A percentile compares a stretch with the other conserved stretches of the same genome.
Evolutionary conservation across 2,797 vertebrate species (phyloP).

Genomic region (Vespertilio murinus): DNA sequence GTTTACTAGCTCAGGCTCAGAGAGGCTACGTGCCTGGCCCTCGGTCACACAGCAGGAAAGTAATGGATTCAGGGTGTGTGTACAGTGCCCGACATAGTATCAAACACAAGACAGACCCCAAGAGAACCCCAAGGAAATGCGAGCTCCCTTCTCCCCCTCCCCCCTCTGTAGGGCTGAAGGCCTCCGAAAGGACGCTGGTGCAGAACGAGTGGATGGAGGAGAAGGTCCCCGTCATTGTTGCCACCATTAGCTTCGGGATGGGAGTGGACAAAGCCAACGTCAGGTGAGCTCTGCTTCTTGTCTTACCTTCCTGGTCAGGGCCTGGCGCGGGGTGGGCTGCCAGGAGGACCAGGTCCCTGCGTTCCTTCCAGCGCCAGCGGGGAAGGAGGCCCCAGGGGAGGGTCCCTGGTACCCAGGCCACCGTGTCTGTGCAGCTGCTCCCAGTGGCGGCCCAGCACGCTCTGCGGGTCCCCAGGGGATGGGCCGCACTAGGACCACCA

Average conservation of each 20-base stretch:
- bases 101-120: not conserved
- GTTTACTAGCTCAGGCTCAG: not conserved
- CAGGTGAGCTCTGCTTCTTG: slow-evolving; percentile 85
- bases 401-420: not conserved
- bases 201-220: slow-evolving; percentile 98
- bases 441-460: not conserved
- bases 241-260: slow-evolving; percentile 99
- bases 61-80: not conserved
- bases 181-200: slow-evolving; percentile 88
- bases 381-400: not conserved
- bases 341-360: not conserved
- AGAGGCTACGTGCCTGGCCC: not conserved
- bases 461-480: not conserved
- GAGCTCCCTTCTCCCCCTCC: not conserved
- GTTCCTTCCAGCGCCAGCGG: not conserved
- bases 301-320: not conserved
- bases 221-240: slow-evolving; percentile 94
- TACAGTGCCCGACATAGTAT: not conserved
- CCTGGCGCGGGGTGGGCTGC: not conserved
- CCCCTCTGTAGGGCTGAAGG: slow-evolving; percentile 89
- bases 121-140: not conserved
- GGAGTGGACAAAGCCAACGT: slow-evolving; percentile 98
- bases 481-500: not conserved
- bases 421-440: not conserved
- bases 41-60: not conserved